Conservation (phyloP, 2,113 vertebrate species). For the Toxotes chatareus region DNA sequence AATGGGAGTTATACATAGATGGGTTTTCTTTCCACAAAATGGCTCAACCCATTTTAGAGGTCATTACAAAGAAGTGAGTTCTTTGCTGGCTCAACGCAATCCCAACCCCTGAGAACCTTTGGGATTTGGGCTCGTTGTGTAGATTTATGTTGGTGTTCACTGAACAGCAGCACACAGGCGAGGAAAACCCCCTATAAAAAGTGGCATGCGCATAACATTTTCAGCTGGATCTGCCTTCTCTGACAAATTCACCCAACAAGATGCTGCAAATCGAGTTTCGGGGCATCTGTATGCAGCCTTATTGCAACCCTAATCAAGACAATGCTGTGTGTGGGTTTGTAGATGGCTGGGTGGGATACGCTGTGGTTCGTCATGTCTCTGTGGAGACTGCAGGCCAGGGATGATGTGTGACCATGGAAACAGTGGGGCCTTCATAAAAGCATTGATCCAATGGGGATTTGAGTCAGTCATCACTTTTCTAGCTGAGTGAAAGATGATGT, state of each 20-base stretch:
- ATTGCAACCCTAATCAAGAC: slow-evolving; percentile 3
- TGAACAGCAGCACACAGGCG: background rate
- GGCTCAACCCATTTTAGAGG: slow-evolving; percentile 32
- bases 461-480: slow-evolving; percentile 67
- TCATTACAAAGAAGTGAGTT: slow-evolving; percentile 28
- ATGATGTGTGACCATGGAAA: slow-evolving; percentile 79
- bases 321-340: slow-evolving; percentile 39
- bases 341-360: slow-evolving; percentile 28
- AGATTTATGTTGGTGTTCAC: slow-evolving; percentile 42
- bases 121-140: slow-evolving; percentile 24
- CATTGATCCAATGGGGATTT: slow-evolving; percentile 69
- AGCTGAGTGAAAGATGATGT: slow-evolving; percentile 77
- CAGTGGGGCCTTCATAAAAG: slow-evolving; percentile 68
- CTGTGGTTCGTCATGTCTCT: slow-evolving; percentile 48
- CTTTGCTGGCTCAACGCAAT: slow-evolving; percentile 53
- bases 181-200: slow-evolving; percentile 16
- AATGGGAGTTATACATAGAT: background rate
- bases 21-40: slow-evolving; percentile 12
- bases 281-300: slow-evolving; percentile 10
- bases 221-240: slow-evolving; percentile 6
- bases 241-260: slow-evolving; percentile 1
- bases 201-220: background rate
- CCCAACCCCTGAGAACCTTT: slow-evolving; percentile 13
- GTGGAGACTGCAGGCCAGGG: slow-evolving; percentile 44
- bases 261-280: slow-evolving; percentile 32